These are phyloP conservation scores for Burhinus bistriatus DNA, from an alignment of 2,113 vertebrate species.

Conservation along the genomic window DNA sequence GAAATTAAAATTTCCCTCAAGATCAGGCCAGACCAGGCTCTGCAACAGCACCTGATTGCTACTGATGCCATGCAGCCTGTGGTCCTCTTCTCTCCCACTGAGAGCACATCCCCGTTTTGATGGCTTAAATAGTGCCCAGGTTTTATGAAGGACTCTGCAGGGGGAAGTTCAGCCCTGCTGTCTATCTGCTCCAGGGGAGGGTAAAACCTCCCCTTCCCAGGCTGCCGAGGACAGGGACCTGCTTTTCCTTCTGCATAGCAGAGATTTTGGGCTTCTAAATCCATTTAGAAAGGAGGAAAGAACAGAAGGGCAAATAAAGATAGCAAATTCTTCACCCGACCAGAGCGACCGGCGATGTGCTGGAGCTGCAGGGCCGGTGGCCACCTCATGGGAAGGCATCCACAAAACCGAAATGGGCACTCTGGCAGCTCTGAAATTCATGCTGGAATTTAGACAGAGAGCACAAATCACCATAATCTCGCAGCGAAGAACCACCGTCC, in stretches of 20 bases:
- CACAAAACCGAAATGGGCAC: no score
- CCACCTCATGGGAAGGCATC: no score
- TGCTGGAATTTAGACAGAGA: no score
- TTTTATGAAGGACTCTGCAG: background rate
- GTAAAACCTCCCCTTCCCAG: background rate
- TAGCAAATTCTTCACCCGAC: no score
- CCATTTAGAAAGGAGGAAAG: no score
- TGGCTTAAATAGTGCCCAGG: background rate
- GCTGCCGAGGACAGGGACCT: background rate
- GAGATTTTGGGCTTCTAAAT: background rate
- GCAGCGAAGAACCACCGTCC: no score
- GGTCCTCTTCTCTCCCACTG: background rate
- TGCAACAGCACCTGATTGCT: background rate
- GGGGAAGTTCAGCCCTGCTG: background rate
- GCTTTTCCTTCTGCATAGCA: background rate
- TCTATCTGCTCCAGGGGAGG: background rate
- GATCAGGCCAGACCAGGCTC: background rate
- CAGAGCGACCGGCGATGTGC: no score
- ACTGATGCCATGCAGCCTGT: background rate
- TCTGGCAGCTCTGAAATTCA: no score
- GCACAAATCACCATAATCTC: no score
- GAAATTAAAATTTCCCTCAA: background rate
- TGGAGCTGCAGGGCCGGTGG: no score
- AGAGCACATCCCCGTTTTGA: no score
- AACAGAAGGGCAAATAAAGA: no score